Evolutionary conservation across 1,140 invertebrate genomes (phyloP), one percentile per base, ranked within the genome.

Genomic region (Hermetia illucens): DNA sequence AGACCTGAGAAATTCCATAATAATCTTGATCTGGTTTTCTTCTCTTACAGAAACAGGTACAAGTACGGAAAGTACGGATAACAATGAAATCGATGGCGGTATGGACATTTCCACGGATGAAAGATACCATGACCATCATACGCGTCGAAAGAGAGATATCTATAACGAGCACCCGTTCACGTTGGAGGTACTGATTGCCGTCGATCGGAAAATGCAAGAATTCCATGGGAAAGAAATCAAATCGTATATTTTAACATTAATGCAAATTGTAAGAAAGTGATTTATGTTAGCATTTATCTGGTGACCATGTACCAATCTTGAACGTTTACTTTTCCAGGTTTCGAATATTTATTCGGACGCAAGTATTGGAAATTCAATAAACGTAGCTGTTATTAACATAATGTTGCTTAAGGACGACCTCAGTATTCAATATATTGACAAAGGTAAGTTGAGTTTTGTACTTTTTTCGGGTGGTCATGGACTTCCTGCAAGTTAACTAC

Each of bases 361-460:
- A 4, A 81, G 76, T 21, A 79, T 90, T 41, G 82, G 85, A 4
- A 86, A 88, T 55, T 73, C 79, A 1, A 74, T 90, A 29, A 79
- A 73, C 45, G 74, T 90, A 20, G 71, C 79, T 1, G 71, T 91
- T 6, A 75, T 83, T 5, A 75, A 80, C 40, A 70, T 81, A 27
- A 53, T 77, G 12, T 59, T 75, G 12, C 62, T 75, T 21, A 62
- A 70, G 17, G 57, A 72, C 16, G 49, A 65, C n/a, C 64, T 72
- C 21, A 60, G 56, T 3, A 44, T 41, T 2, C 48, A 42, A 22
- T 43, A 58, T 6, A 40, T 18, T 3, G 47, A 46, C 12, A 55
- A 39, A 5, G 40, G 40, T 38, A 38, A 34, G 32, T 36, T 6
- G 4, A 13, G 24, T 25, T 25, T n/a, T n/a, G n/a, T n/a, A n/a